These are phyloP conservation scores for Poecilia velifera DNA, from an alignment of 2,797 vertebrate genomes.

Conservation along the genomic window DNA sequence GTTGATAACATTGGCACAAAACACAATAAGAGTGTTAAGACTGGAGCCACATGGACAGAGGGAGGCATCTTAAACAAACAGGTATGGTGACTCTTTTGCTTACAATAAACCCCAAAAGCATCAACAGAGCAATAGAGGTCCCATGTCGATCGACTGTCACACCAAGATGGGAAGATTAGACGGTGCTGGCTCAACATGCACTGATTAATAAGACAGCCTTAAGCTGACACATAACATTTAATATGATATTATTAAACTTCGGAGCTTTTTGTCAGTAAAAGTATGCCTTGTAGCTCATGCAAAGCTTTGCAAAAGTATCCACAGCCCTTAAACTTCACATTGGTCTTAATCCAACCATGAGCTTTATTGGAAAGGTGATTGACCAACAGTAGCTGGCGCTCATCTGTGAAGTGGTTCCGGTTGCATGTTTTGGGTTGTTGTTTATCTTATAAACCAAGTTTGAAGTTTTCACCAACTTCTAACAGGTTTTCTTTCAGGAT, in stretches of 20 bases:
- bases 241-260: neutral
- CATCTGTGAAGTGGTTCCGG: neutral
- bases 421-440: neutral
- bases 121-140: constrained; percentile 29
- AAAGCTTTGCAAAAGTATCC: neutral
- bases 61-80: constrained; percentile 52
- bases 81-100: constrained; percentile 30
- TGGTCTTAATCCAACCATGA: neutral
- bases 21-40: constrained; percentile 1
- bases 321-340: neutral
- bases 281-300: neutral
- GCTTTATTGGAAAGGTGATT: neutral
- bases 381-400: neutral
- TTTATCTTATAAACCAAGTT: neutral
- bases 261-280: neutral
- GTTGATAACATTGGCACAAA: constrained; percentile 46
- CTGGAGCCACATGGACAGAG: constrained; percentile 14
- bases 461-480: neutral
- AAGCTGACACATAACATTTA: neutral
- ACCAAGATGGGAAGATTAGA: neutral
- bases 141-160: neutral
- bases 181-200: neutral
- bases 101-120: constrained; percentile 50
- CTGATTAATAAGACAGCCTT: neutral
- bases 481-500: neutral